These are phyloP conservation scores for Balaenoptera acutorostrata DNA, from an alignment of 2,113 vertebrate genomes.

Conservation along the genomic window DNA sequence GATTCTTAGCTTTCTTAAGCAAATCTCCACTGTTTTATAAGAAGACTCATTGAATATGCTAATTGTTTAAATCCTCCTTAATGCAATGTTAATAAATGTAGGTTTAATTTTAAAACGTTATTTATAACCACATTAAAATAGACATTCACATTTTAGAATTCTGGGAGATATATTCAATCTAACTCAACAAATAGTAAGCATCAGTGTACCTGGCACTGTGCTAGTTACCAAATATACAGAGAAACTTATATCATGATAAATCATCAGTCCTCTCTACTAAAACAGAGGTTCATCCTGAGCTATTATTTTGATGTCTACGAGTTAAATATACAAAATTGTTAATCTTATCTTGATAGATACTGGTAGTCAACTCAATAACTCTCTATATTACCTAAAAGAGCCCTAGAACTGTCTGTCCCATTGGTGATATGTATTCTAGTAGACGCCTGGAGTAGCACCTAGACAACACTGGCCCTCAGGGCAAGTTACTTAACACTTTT, in stretches of 20 bases:
- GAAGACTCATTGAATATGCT: background rate
- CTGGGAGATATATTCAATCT: background rate
- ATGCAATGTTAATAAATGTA: background rate
- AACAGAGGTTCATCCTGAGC: background rate
- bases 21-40: background rate
- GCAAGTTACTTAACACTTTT: background rate
- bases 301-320: background rate
- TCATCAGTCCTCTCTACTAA: background rate
- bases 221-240: background rate
- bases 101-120: background rate
- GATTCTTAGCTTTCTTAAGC: background rate
- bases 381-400: background rate
- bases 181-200: background rate
- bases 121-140: background rate
- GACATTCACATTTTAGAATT: background rate
- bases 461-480: background rate
- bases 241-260: background rate
- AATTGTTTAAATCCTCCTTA: background rate
- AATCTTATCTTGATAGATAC: background rate
- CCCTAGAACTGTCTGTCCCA: background rate
- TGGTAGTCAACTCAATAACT: background rate
- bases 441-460: background rate
- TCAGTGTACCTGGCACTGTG: background rate
- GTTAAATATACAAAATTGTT: background rate
- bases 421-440: background rate